A percentile compares a stretch with the other conserved stretches of the same genome.
Evolutionary conservation across 2,888 invertebrate genomes (phyloP).

Genomic region (Branchinecta sandiegonensis): DNA sequence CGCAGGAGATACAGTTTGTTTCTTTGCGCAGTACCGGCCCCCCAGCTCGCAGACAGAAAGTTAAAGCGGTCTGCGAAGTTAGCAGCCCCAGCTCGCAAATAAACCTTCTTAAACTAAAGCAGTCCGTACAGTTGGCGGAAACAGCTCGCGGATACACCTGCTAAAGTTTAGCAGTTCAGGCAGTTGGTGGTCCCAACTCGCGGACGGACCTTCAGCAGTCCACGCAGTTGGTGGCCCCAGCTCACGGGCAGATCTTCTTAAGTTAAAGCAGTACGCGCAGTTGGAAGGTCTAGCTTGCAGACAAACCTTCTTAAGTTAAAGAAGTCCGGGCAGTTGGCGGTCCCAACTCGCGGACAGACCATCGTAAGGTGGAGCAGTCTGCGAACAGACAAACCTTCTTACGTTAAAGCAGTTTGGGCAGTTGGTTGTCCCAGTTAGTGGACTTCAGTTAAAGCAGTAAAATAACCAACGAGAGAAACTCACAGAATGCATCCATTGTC

Average conservation of each 20-base stretch:
- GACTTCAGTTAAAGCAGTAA: not conserved
- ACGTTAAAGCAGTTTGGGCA: not conserved
- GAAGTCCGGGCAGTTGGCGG: not conserved
- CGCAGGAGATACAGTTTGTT: no score
- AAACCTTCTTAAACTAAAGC: no score
- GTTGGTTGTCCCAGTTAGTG: not conserved
- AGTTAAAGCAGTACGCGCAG: not conserved
- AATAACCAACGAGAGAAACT: not conserved
- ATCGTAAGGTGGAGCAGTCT: not conserved
- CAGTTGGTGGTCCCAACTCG: no score
- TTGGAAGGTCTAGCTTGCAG: not conserved
- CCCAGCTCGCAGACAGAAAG: no score
- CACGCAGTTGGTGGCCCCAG: not conserved
- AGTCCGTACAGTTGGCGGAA: no score
- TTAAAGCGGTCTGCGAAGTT: no score
- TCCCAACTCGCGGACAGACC: not conserved
- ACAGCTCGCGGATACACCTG: no score
- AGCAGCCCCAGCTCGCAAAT: no score
- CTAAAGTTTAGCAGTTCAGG: no score
- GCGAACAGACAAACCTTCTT: not conserved
- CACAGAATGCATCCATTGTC: conserved; percentile 28
- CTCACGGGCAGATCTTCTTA: not conserved
- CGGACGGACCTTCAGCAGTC: no score
- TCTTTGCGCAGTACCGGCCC: no score
- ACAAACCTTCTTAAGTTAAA: not conserved